A percentile compares a stretch with the other conserved stretches of the same genome.
phyloP scores from a whole-genome alignment of 2,888 invertebrate genomes.

The Lampropteryx suffumata region DNA sequence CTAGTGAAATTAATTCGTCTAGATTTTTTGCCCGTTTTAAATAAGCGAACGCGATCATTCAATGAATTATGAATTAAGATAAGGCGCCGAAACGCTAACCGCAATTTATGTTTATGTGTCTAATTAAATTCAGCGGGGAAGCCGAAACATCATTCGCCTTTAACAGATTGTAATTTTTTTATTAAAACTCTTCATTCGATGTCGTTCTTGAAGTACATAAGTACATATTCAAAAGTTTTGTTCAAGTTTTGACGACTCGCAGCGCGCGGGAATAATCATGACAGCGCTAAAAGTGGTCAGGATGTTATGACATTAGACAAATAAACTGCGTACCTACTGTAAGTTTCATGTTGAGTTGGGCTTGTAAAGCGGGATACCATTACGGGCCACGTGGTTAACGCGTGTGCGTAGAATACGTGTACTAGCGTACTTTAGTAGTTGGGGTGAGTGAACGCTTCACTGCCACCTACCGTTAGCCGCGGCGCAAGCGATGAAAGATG shows the following conservation, averaged over 20 bases:
- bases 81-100: constrained; percentile 24
- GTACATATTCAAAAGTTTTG: constrained; percentile 12
- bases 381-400: constrained; percentile 36
- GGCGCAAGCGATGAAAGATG: constrained; percentile 41
- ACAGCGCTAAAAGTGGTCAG: constrained; percentile 36
- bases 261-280: constrained; percentile 20
- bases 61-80: constrained; percentile 33
- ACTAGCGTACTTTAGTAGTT: constrained; percentile 41
- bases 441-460: constrained; percentile 57
- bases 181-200: constrained; percentile 28
- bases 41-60: constrained; percentile 30
- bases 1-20: constrained; percentile 32
- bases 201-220: constrained; percentile 6
- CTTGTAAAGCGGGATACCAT: constrained; percentile 36
- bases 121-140: constrained; percentile 22
- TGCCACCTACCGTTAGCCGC: constrained; percentile 50
- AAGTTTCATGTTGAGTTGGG: constrained; percentile 32
- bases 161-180: constrained; percentile 25
- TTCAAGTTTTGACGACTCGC: constrained; percentile 22
- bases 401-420: constrained; percentile 33
- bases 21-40: constrained; percentile 27
- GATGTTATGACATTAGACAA: constrained; percentile 45
- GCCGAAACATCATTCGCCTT: constrained; percentile 23
- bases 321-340: constrained; percentile 38
- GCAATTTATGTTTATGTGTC: constrained; percentile 28